Evolutionary conservation across 1,140 invertebrate species (phyloP), one percentile per base, ranked within the genome.

Genomic region (Lasioglossum baleicum): DNA sequence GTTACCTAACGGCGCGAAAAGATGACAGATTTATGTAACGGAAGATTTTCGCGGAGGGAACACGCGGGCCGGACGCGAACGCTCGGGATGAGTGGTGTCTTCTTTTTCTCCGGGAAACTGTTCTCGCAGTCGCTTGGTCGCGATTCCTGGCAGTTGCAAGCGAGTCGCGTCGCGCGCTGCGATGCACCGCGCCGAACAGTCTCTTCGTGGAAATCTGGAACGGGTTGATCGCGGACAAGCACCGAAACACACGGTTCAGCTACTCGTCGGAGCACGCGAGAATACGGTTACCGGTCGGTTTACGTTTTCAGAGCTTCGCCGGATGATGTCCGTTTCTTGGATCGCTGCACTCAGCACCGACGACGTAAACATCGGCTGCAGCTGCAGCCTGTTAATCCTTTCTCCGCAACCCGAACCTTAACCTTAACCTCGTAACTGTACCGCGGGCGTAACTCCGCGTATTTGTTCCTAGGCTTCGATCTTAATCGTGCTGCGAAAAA

Each of bases 321-420:
- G 72, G 44, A 82, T 75, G 78, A 76, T 82, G 77, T 78, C 68
- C 60, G 81, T 75, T 89, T 89, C 88, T 88, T 31, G 74, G 86
- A 89, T 89, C 85, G 83, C 86, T 82, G 85, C 75, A 83, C 85
- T 89, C 87, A 88, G 83, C 76, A 83, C 35, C 5, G 26, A 70
- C 83, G 61, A 26, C 68, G 65, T 85, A 82, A 85, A 86, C 80
- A 85, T 72, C 17, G 22, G 31, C 17, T 44, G 80, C 84, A 86
- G 84, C 84, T 85, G 84, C 75, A 69, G 61, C 35, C 60, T 75
- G 73, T 80, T 48, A 63, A 84, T 81, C 78, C 83, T 84, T 84
- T 84, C 71, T 60, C 68, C 68, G 77, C 75, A 83, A 56, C 44
- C 44, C 44, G 44, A 48, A 48, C 44, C 44, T 48, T 48, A 11